Evolutionary conservation across 92 coral and sea anemone genomes (phyloP).

Genomic region (Siderastrea radians): DNA sequence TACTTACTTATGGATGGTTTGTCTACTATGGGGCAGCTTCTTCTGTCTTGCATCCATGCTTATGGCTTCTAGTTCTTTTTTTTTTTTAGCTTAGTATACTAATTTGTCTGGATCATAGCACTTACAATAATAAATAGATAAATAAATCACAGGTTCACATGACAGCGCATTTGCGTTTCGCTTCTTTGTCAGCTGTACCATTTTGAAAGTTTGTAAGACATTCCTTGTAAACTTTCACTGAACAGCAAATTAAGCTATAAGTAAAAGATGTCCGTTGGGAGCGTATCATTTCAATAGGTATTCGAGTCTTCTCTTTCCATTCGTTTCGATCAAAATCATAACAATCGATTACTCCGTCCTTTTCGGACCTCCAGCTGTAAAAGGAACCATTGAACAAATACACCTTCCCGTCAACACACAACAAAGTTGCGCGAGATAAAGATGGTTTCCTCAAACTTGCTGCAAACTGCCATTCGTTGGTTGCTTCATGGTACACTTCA

Average conservation of each 20-base stretch:
- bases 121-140: no score
- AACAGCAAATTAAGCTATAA: neutral
- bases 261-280: neutral
- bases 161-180: neutral
- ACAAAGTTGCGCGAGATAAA: neutral
- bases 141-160: neutral
- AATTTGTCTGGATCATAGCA: no score
- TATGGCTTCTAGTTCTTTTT: no score
- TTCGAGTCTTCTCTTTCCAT: neutral
- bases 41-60: no score
- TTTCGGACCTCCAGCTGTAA: neutral
- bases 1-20: no score
- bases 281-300: neutral
- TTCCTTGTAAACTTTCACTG: neutral
- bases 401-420: neutral
- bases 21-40: no score
- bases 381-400: neutral
- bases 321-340: neutral
- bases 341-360: neutral
- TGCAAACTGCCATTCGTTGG: neutral
- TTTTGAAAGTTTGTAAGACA: neutral
- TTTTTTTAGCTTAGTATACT: no score
- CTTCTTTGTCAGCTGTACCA: neutral
- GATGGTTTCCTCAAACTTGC: neutral
- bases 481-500: no score